These are phyloP conservation scores for Helarctos malayanus DNA, from an alignment of 2,797 vertebrate genomes.

Conservation along the genomic window DNA sequence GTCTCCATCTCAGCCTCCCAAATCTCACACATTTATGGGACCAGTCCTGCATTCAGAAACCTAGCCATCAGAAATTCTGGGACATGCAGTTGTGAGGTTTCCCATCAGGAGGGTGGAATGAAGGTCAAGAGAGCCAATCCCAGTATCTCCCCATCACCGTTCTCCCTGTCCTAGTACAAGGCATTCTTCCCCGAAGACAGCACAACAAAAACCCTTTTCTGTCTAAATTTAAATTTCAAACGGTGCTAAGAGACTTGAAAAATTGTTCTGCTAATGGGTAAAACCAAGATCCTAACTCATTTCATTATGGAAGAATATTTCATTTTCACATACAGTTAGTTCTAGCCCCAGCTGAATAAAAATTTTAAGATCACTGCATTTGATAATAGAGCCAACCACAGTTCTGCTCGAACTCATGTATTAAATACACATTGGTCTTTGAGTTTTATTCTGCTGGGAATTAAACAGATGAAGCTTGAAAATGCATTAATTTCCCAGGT, in stretches of 20 bases:
- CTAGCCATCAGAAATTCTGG: too few relatives aligned
- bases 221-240: conserved; percentile 47
- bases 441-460: conserved; percentile 62
- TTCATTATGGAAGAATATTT: conserved; percentile 58
- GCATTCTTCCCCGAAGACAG: background rate
- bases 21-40: background rate
- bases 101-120: background rate
- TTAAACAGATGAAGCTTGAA: conserved; percentile 62
- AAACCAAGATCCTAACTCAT: conserved; percentile 73
- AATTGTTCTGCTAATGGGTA: conserved; percentile 66
- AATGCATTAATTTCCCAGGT: background rate
- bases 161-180: background rate
- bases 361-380: conserved; percentile 38
- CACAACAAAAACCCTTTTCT: background rate
- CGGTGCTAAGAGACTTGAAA: conserved; percentile 58
- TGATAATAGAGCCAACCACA: background rate
- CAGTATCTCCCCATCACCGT: accelerated
- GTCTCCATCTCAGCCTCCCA: background rate
- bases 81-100: background rate
- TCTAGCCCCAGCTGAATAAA: conserved; percentile 68
- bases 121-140: background rate
- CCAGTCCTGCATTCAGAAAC: background rate
- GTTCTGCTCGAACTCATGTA: background rate
- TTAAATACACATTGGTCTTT: conserved; percentile 3
- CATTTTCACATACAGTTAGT: conserved; percentile 65